A percentile compares a stretch with the other conserved stretches of the same genome.
phyloP scores from a whole-genome alignment of 2,797 vertebrate genomes.

The Triplophysa yarkandensis region DNA sequence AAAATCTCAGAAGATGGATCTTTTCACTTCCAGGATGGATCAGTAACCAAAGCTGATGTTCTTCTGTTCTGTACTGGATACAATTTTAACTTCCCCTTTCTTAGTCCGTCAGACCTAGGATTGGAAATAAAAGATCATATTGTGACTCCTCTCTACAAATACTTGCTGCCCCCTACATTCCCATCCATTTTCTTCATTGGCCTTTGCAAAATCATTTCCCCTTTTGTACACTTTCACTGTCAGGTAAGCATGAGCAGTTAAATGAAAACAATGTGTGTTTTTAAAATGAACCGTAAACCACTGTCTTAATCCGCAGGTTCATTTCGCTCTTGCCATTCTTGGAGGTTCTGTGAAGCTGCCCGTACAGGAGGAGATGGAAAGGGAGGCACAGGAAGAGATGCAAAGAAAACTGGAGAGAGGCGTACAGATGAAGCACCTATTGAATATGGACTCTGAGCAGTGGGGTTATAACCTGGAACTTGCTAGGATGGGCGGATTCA shows the following conservation, averaged over 20 bases:
- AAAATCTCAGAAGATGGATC: conserved; percentile 63
- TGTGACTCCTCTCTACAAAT: conserved; percentile 72
- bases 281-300: background rate
- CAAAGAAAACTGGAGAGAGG: conserved; percentile 54
- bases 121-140: conserved; percentile 65
- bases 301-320: conserved; percentile 61
- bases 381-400: conserved; percentile 52
- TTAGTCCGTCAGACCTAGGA: conserved; percentile 62
- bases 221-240: conserved; percentile 78
- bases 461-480: conserved; percentile 76
- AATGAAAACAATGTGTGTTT: background rate
- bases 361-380: conserved; percentile 67
- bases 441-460: conserved; percentile 68
- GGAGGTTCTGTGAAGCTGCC: conserved; percentile 70
- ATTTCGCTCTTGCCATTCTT: conserved; percentile 71
- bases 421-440: conserved; percentile 67
- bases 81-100: conserved; percentile 74
- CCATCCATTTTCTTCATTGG: conserved; percentile 78
- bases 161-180: conserved; percentile 71
- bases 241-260: conserved; percentile 65
- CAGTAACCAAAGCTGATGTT: conserved; percentile 58
- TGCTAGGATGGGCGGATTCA: conserved; percentile 64
- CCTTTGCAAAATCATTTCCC: conserved; percentile 76
- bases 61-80: conserved; percentile 83
- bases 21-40: conserved; percentile 71